These are phyloP conservation scores for Ptyas mucosa DNA, from an alignment of 2,113 vertebrate species.

Conservation along the genomic window DNA sequence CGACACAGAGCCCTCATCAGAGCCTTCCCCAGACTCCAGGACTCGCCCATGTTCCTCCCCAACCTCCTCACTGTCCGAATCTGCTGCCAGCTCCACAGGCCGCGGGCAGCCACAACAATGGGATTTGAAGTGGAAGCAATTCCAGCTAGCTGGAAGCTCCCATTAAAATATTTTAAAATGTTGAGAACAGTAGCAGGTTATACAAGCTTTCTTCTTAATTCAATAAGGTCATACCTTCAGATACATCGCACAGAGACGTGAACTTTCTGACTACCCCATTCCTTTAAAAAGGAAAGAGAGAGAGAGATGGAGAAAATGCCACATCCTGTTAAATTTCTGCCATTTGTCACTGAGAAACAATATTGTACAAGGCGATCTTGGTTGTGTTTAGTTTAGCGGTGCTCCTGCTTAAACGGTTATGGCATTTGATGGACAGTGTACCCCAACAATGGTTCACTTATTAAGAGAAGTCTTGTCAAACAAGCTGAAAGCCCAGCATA, in stretches of 20 bases:
- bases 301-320: not conserved
- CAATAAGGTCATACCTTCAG: conserved; percentile 34
- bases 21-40: too few species aligned
- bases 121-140: conserved; percentile 50
- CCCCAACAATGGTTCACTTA: conserved; percentile 54
- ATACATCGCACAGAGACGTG: not conserved
- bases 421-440: conserved; percentile 55
- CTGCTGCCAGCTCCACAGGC: too few species aligned
- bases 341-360: conserved; percentile 15
- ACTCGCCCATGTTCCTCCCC: too few species aligned
- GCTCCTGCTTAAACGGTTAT: conserved; percentile 22
- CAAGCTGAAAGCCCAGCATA: conserved; percentile 56
- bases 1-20: too few species aligned
- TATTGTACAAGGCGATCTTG: fast-evolving
- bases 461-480: conserved; percentile 61
- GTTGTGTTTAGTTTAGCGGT: conserved; percentile 46
- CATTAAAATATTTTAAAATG: conserved; percentile 1
- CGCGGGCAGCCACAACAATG: not conserved
- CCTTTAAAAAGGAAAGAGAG: not conserved
- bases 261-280: not conserved
- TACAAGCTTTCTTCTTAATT: conserved; percentile 30
- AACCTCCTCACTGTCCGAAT: too few species aligned
- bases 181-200: not conserved
- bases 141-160: not conserved
- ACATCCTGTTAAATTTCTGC: not conserved